These are phyloP conservation scores for Tympanoctomys barrerae DNA, from an alignment of 2,797 vertebrate genomes.

Conservation along the genomic window DNA sequence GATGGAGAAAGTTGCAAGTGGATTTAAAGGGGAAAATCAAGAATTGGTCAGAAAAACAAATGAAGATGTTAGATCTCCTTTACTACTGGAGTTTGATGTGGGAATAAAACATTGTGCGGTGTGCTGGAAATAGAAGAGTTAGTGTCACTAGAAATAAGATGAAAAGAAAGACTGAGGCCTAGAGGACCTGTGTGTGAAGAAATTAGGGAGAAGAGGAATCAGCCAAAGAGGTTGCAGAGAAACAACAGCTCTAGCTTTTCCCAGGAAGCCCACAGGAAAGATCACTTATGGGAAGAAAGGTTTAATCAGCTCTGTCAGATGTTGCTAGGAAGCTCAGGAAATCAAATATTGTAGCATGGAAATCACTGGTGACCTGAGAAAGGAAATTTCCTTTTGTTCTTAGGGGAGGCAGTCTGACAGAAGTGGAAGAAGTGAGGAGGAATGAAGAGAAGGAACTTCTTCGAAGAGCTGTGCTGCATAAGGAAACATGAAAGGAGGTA, in stretches of 20 bases:
- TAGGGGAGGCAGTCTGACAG: background rate
- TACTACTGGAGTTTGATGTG: background rate
- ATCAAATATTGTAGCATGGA: background rate
- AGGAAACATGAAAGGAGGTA: background rate
- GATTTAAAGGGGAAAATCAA: background rate
- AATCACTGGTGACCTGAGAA: background rate
- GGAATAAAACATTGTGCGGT: background rate
- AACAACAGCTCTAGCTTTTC: background rate
- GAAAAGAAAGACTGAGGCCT: background rate
- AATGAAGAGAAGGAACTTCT: background rate
- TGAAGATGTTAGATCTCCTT: background rate
- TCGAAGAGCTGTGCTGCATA: background rate
- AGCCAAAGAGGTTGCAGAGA: background rate
- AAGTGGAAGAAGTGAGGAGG: background rate
- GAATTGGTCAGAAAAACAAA: background rate
- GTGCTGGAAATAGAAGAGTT: background rate
- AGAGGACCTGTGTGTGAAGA: background rate
- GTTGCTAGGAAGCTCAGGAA: background rate
- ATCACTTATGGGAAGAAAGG: background rate
- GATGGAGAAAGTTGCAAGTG: background rate
- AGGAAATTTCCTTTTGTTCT: background rate
- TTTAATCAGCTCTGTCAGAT: background rate
- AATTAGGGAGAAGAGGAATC: background rate
- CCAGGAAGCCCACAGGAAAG: background rate
- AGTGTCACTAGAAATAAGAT: background rate